Percentiles rank a stretch among this genome's conserved stretches.
Conservation (phyloP, 2,113 vertebrate genomes). For the Melanocharis versteri region DNA sequence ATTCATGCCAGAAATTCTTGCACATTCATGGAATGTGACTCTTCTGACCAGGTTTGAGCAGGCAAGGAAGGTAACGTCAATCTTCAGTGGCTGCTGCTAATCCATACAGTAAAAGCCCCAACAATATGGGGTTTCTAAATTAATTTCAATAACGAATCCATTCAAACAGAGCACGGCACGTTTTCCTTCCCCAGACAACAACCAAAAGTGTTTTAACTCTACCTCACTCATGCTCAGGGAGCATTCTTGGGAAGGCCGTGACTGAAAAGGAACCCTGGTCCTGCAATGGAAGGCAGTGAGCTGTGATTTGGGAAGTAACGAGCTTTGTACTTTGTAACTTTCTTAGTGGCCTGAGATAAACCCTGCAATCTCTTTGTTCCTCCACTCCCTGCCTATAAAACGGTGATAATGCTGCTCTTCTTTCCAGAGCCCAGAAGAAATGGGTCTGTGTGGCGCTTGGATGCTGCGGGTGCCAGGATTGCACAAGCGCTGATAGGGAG, state of each 20-base stretch:
- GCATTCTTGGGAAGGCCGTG: neutral
- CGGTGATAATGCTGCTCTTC: neutral
- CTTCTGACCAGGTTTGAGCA: neutral
- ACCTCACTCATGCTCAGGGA: accelerated
- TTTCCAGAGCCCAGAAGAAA: neutral
- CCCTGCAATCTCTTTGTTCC: neutral
- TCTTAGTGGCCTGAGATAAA: neutral
- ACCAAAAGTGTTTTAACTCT: neutral
- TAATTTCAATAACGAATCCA: neutral
- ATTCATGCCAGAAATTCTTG: slow-evolving; percentile 47
- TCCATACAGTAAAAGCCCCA: neutral
- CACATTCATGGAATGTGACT: slow-evolving; percentile 23
- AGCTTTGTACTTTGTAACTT: neutral
- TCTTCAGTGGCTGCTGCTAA: neutral
- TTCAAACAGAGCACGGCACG: accelerated
- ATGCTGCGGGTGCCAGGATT: neutral
- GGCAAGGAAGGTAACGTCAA: neutral
- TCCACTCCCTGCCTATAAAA: neutral
- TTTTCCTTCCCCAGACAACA: neutral
- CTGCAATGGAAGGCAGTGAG: neutral
- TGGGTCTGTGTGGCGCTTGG: neutral
- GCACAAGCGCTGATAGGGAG: neutral
- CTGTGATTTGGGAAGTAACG: neutral
- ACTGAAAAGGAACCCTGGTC: neutral
- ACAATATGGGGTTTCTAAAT: neutral